Conservation (phyloP, 2,797 vertebrate species). For the Sternotherus odoratus region DNA sequence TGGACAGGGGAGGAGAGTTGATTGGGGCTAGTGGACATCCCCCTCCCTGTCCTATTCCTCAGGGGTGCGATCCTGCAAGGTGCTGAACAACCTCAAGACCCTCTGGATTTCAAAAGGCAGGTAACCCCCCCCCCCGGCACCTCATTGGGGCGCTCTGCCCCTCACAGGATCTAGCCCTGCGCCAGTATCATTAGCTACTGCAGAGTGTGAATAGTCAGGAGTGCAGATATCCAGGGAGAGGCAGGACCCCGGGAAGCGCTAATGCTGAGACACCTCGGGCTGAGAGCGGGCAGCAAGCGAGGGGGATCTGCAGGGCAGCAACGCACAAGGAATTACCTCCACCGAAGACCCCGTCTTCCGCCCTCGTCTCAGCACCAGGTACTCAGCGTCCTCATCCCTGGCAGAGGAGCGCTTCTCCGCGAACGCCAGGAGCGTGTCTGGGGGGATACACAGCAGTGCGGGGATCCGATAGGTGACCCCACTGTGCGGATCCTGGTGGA, state of each 20-base stretch:
- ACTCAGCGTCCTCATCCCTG: constrained; percentile 84
- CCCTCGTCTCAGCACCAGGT: constrained; percentile 90
- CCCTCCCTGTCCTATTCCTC: background rate
- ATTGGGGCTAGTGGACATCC: background rate
- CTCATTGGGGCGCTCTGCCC: background rate
- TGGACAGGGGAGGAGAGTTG: background rate
- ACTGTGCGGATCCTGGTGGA: constrained; percentile 78
- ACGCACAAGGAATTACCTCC: constrained; percentile 78
- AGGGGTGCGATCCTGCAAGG: background rate
- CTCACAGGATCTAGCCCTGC: background rate
- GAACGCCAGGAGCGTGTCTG: constrained; percentile 88
- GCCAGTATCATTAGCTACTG: background rate
- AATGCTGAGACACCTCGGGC: background rate
- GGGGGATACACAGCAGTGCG: constrained; percentile 84
- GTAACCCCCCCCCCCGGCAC: background rate
- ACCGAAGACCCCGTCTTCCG: constrained; percentile 72
- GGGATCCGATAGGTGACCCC: constrained; percentile 90
- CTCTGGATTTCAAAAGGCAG: background rate
- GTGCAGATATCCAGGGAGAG: too few species aligned
- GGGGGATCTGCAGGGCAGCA: background rate
- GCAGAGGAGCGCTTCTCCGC: constrained; percentile 88
- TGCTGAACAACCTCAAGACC: background rate
- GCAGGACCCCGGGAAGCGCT: too few species aligned
- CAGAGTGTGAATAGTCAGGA: too few species aligned
- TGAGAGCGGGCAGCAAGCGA: background rate